phyloP scores from a whole-genome alignment of 2,888 invertebrate genomes.

The Mesodorylaimus sp. region DNA sequence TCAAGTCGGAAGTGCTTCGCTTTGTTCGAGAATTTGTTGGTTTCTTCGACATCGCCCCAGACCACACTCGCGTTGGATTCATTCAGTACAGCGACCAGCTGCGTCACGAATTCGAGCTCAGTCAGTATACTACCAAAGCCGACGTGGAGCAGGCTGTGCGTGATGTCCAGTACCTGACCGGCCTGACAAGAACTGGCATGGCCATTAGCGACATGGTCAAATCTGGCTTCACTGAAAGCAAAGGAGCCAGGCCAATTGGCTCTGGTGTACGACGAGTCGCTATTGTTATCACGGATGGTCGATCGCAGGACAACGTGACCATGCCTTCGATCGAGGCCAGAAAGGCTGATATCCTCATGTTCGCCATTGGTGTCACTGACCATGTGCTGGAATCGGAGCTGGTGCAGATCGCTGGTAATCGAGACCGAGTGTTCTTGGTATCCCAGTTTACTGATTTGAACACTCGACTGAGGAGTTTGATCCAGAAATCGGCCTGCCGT shows the following conservation, averaged over 20 bases:
- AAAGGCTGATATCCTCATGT: constrained; percentile 25
- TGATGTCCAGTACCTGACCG: constrained; percentile 6
- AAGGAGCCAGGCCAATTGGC: constrained; percentile 23
- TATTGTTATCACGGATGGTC: constrained; percentile 33
- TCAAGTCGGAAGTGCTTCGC: constrained; percentile 24
- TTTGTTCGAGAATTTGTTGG: constrained; percentile 27
- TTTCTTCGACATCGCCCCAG: constrained; percentile 27
- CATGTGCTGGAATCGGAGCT: constrained; percentile 27
- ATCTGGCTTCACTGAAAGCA: constrained; percentile 17
- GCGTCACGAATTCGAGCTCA: constrained; percentile 28
- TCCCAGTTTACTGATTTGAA: constrained; percentile 29
- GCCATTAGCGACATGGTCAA: constrained; percentile 29
- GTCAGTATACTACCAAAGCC: constrained; percentile 15
- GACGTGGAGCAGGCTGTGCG: constrained; percentile 5
- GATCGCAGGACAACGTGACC: constrained; percentile 30
- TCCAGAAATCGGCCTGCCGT: constrained; percentile 26
- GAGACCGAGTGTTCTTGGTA: constrained; percentile 24
- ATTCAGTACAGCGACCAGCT: constrained; percentile 30
- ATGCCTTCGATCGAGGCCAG: constrained; percentile 26
- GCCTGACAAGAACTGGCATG: constrained; percentile 22
- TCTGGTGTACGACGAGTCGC: constrained; percentile 20
- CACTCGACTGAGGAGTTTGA: constrained; percentile 25
- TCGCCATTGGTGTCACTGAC: constrained; percentile 31
- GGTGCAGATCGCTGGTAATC: constrained; percentile 24
- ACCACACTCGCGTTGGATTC: constrained; percentile 26